Base-by-base conservation (phyloP, 2,113 vertebrate genomes). In the Tamias sibiricus region DNA sequence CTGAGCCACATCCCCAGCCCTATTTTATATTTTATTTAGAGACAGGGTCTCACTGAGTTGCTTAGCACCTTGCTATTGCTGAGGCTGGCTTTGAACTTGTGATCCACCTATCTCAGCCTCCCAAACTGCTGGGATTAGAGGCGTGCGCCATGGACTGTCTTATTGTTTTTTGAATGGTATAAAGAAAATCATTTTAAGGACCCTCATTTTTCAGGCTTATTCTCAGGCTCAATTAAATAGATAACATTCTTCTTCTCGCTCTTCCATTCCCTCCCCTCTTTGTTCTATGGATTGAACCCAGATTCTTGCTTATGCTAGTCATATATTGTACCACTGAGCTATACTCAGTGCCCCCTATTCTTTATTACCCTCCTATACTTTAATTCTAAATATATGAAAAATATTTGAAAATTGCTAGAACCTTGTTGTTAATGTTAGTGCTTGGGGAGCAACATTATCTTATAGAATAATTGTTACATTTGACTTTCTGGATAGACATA, bases 211-310 rank as follows among this genome's bases (percentile, higher is more conserved):
- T 82, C 49, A 83, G 69, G 26, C 64, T 94, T 92, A 77, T 64
- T 59, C 42, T 83, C 54, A 94, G 87, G 47, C 57, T 82, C n/a
- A 96, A 90, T 94, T 90, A 89, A 90, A 85, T 57, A 83, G 40
- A 44, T 84, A 47, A 85, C 59, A 62, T 28, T 62, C 59, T 62
- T 28, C 26, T 62, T 62, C 24, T 11, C 59, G 9, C 59, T 28
- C 26, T 62, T 24, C 59, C 24, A 24, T 24, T 62, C 9, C 59
- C 54, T 7, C 59, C 9, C 8, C 24, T 10, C 59, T 62, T 62
- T 62, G 11, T 81, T n/a, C 64, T 20, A 20, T 24, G 24, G 16
- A 68, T 90, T 37, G 64, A 79, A 68, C 16, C 44, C 17, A 80
- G 44, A 35, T 10, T 47, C 59, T 40, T 80, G 47, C 62, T 26